Evolutionary conservation across 2,797 vertebrate species (phyloP).

Genomic region (Sardinella longiceps): DNA sequence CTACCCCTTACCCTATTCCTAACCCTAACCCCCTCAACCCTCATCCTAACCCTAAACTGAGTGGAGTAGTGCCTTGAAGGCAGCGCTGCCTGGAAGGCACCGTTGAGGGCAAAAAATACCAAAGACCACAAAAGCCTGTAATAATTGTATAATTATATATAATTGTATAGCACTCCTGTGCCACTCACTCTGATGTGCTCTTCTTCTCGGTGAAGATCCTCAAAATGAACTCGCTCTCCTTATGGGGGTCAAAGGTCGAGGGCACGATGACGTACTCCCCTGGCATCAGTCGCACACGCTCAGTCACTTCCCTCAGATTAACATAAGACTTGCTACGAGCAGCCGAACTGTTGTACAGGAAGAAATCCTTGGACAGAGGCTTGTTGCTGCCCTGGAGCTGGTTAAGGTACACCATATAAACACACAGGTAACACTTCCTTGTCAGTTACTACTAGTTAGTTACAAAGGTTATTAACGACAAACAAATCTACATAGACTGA

Average conservation of each 20-base stretch:
- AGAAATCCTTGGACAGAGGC: slow-evolving; percentile 94
- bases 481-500: not conserved
- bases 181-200: slow-evolving; percentile 91
- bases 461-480: too few species aligned
- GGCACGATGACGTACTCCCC: slow-evolving; percentile 92
- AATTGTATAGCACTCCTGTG: not conserved
- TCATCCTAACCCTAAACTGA: too few species aligned
- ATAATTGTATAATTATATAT: too few species aligned
- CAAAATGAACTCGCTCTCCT: slow-evolving; percentile 95
- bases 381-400: slow-evolving; percentile 88
- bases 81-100: too few species aligned
- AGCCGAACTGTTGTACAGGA: slow-evolving; percentile 92
- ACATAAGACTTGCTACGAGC: slow-evolving; percentile 91
- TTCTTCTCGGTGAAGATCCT: slow-evolving; percentile 96
- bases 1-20: too few species aligned
- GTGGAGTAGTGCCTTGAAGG: too few species aligned
- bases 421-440: too few species aligned
- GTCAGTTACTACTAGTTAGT: not conserved
- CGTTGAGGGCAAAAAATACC: too few species aligned
- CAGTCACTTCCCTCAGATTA: slow-evolving; percentile 93
- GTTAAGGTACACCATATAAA: not conserved
- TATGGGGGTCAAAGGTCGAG: slow-evolving; percentile 88
- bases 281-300: slow-evolving; percentile 89
- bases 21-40: too few species aligned
- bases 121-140: too few species aligned